phyloP scores from a whole-genome alignment of 2,113 vertebrate genomes.

The Sphaerodactylus townsendi region DNA sequence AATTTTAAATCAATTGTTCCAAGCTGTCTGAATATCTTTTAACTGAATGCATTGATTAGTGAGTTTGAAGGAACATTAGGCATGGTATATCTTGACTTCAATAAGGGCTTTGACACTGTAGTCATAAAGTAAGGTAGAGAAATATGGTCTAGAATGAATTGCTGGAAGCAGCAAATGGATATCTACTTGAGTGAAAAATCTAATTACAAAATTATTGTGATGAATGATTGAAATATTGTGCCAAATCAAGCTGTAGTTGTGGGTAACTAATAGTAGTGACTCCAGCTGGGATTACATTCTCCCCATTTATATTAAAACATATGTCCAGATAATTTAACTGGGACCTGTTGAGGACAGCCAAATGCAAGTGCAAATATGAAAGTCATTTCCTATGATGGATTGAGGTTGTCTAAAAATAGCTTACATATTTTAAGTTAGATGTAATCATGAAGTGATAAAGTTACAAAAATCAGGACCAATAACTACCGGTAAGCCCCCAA shows the following conservation, averaged over 20 bases:
- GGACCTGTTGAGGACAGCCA: background rate
- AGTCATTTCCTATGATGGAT: background rate
- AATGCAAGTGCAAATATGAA: background rate
- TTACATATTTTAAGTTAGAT: background rate
- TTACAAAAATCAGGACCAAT: background rate
- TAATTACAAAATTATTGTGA: no score
- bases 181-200: background rate
- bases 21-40: background rate
- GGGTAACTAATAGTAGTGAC: background rate
- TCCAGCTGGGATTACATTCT: background rate
- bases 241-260: background rate
- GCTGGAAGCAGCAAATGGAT: background rate
- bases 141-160: background rate
- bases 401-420: background rate
- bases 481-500: no score
- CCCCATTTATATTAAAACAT: background rate
- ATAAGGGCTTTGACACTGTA: background rate
- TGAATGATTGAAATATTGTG: background rate
- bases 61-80: background rate
- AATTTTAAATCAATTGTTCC: background rate
- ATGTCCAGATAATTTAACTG: background rate
- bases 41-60: background rate
- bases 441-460: background rate
- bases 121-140: background rate
- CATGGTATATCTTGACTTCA: background rate